Evolutionary conservation across 1,140 invertebrate genomes (phyloP).

Genomic region (Oncopeltus fasciatus): DNA sequence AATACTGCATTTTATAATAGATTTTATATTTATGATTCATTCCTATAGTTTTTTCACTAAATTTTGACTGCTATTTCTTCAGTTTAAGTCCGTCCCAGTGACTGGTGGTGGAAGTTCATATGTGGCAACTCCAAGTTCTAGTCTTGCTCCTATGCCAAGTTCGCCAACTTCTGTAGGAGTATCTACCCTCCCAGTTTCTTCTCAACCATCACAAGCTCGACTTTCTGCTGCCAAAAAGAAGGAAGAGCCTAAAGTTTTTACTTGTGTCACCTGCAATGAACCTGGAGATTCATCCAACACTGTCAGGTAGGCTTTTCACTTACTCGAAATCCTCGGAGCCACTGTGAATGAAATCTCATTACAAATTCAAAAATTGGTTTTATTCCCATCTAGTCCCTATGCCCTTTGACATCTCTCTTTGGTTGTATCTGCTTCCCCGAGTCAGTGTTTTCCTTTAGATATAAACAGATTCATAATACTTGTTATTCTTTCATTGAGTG

Average conservation of each 20-base stretch:
- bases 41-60: background rate
- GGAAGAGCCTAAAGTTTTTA: conserved; percentile 34
- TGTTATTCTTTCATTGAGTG: no score
- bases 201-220: conserved; percentile 22
- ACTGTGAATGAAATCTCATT: no score
- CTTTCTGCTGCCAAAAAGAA: conserved; percentile 29
- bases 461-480: no score
- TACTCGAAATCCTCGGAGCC: no score
- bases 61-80: conserved; percentile 14
- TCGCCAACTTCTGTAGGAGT: conserved; percentile 11
- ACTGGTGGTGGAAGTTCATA: conserved; percentile 30
- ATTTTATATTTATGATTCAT: background rate
- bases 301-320: conserved; percentile 40
- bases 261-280: conserved; percentile 50
- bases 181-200: conserved; percentile 14
- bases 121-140: conserved; percentile 18
- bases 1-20: no score
- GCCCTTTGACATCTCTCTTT: no score
- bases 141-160: conserved; percentile 6
- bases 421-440: no score
- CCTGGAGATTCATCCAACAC: conserved; percentile 46
- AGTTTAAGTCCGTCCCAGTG: conserved; percentile 67
- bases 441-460: no score
- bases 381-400: no score
- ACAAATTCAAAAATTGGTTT: no score